Conservation (phyloP, 2,797 vertebrate species). For the Poeciliopsis gracilis region DNA sequence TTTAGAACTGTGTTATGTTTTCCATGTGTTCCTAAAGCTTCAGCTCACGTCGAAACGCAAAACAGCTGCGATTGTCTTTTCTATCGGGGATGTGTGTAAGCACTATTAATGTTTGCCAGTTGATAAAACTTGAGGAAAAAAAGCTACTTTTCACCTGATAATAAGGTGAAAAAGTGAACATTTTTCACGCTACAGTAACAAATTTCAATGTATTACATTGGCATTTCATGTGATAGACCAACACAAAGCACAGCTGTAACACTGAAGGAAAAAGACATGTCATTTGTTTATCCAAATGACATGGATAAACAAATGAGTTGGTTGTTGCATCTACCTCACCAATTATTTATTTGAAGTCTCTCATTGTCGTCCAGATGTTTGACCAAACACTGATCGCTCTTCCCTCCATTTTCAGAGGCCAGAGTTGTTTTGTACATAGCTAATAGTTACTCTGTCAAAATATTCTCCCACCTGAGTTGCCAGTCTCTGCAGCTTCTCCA, state of each 20-base stretch:
- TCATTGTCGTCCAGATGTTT: neutral
- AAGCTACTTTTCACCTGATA: neutral
- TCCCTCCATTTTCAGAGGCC: neutral
- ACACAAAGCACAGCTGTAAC: neutral
- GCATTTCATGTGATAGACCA: neutral
- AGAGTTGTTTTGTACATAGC: neutral
- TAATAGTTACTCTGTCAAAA: neutral
- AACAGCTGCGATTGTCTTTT: slow-evolving; percentile 72
- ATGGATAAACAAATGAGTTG: no score
- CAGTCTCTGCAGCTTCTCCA: neutral
- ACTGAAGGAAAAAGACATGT: neutral
- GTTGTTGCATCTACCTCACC: neutral
- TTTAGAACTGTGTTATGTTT: neutral
- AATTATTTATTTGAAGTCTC: neutral
- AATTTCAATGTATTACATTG: neutral
- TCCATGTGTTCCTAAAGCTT: neutral
- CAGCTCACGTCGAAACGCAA: slow-evolving; percentile 26
- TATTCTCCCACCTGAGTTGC: neutral
- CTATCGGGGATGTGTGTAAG: slow-evolving; percentile 28
- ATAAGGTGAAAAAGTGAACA: neutral
- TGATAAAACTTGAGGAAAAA: neutral
- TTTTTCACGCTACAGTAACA: neutral
- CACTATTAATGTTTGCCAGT: neutral
- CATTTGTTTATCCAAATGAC: neutral
- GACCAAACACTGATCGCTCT: neutral